phyloP scores from a whole-genome alignment of 1,140 invertebrate genomes.

The Diabrotica undecimpunctata region DNA sequence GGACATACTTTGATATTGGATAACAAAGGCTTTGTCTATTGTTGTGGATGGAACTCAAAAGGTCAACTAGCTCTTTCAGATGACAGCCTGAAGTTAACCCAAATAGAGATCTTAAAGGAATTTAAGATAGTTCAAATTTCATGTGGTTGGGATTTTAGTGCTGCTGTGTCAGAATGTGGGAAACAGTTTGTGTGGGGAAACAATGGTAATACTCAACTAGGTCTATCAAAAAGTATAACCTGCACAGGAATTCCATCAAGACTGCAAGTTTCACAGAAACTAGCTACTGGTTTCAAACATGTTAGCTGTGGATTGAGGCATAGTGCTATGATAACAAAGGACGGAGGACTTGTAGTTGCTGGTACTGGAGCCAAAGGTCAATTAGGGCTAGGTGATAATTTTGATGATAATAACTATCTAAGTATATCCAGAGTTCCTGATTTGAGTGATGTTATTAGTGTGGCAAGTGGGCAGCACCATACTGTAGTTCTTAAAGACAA shows the following conservation, averaged over 20 bases:
- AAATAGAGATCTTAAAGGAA: constrained; percentile 54
- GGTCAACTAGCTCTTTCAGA: constrained; percentile 67
- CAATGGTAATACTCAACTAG: constrained; percentile 70
- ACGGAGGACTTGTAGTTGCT: constrained; percentile 57
- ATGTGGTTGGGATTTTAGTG: constrained; percentile 71
- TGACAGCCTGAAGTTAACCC: constrained; percentile 54
- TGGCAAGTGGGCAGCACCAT: constrained; percentile 71
- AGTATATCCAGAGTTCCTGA: constrained; percentile 54
- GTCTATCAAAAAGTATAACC: constrained; percentile 54
- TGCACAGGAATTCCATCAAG: constrained; percentile 48
- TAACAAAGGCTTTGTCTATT: constrained; percentile 64
- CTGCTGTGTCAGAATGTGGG: constrained; percentile 61
- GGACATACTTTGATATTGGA: constrained; percentile 71
- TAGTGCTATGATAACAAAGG: constrained; percentile 62
- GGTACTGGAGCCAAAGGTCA: constrained; percentile 64
- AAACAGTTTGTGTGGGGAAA: constrained; percentile 72
- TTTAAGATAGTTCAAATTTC: constrained; percentile 57
- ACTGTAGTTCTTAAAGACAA: constrained; percentile 59
- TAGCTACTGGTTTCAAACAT: constrained; percentile 41
- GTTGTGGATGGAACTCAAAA: constrained; percentile 84
- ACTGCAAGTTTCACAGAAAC: constrained; percentile 45
- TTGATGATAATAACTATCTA: constrained; percentile 51
- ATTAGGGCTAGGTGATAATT: constrained; percentile 55
- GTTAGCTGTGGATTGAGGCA: constrained; percentile 65
- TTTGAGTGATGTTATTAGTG: constrained; percentile 52